Conservation (phyloP, 1,140 invertebrate genomes). For the Bombus waltoni region DNA sequence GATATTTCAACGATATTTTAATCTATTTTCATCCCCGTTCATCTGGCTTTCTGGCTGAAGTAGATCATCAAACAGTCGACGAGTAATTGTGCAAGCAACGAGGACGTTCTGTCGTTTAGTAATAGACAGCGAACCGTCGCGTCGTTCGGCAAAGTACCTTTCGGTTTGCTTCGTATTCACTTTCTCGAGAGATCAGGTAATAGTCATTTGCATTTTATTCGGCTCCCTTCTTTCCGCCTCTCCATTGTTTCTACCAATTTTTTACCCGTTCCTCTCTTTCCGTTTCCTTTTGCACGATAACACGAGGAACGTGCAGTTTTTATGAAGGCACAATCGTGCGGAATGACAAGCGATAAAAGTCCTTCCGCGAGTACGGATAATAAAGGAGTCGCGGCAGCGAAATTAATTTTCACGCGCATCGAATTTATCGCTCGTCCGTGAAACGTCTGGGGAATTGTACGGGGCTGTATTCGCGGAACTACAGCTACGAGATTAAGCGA, state of each 20-base stretch:
- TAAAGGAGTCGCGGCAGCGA: slow-evolving; percentile 4
- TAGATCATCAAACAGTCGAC: slow-evolving; percentile 65
- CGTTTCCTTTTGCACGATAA: not conserved
- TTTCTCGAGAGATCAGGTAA: slow-evolving; percentile 56
- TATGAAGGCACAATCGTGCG: slow-evolving; percentile 17
- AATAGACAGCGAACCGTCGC: slow-evolving; percentile 59
- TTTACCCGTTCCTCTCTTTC: not conserved
- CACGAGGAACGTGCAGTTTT: not conserved
- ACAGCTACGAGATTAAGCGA: not conserved
- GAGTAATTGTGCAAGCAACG: slow-evolving; percentile 66
- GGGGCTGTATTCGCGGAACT: no score
- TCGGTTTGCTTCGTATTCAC: slow-evolving; percentile 44
- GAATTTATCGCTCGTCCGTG: slow-evolving; percentile 22
- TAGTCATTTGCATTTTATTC: slow-evolving; percentile 65
- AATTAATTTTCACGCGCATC: slow-evolving; percentile 21
- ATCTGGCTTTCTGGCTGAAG: slow-evolving; percentile 43
- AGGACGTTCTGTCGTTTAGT: slow-evolving; percentile 41
- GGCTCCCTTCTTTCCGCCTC: slow-evolving; percentile 5
- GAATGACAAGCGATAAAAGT: slow-evolving; percentile 36
- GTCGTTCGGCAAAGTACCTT: slow-evolving; percentile 46
- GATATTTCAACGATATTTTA: slow-evolving; percentile 63
- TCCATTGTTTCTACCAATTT: slow-evolving; percentile 1
- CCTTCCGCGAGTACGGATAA: slow-evolving; percentile 4
- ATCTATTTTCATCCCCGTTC: slow-evolving; percentile 43
- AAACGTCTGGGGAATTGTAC: not conserved